phyloP scores from a whole-genome alignment of 2,113 vertebrate species.

The Hyla sarda region DNA sequence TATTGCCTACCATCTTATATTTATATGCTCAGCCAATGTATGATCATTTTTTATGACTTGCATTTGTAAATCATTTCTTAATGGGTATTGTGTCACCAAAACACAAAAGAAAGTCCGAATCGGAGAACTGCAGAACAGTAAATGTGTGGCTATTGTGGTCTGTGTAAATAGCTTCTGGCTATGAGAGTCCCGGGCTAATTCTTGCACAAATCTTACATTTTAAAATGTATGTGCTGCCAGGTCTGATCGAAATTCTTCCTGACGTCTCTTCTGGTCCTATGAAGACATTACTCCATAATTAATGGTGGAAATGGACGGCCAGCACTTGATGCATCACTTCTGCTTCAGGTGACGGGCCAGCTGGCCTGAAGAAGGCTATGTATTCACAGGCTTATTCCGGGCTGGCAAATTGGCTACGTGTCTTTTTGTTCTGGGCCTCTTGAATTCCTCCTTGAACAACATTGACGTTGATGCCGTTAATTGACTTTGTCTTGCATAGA shows the following conservation, averaged over 20 bases:
- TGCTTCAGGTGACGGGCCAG: neutral
- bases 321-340: neutral
- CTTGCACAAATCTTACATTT: neutral
- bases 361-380: neutral
- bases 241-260: neutral
- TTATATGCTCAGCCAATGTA: no score
- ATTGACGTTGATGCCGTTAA: neutral
- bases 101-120: neutral
- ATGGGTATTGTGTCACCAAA: neutral
- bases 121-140: neutral
- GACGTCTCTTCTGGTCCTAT: neutral
- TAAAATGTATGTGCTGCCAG: neutral
- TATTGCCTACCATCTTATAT: no score
- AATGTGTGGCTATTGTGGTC: neutral
- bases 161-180: neutral
- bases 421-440: neutral
- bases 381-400: neutral
- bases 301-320: conserved; percentile 3
- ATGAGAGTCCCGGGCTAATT: neutral
- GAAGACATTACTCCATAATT: conserved; percentile 21
- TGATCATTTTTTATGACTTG: no score
- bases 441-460: neutral
- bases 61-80: neutral
- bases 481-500: neutral
- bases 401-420: neutral